Conservation (phyloP, 2,888 invertebrate genomes). For the Junonia oenone region DNA sequence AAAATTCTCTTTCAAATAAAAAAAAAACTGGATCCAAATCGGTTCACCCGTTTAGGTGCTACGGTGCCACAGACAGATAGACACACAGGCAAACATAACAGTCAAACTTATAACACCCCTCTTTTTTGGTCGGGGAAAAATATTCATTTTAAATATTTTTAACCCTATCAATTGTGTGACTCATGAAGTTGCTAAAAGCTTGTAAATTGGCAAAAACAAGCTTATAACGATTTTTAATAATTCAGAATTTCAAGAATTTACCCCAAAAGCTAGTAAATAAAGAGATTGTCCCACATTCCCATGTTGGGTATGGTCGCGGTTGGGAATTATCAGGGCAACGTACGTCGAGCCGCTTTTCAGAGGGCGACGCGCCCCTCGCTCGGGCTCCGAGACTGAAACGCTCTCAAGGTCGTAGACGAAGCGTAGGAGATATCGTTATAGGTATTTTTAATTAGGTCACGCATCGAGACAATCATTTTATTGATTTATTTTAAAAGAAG, state of each 20-base stretch:
- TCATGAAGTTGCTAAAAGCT: too few relatives aligned
- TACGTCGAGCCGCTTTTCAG: slow-evolving; percentile 1
- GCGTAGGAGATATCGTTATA: neutral
- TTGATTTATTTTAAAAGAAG: neutral
- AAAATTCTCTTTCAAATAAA: too few relatives aligned
- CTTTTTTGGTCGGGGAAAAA: too few relatives aligned
- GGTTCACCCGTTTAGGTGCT: too few relatives aligned
- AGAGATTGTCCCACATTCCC: neutral
- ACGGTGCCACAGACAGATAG: too few relatives aligned
- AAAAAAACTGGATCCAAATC: too few relatives aligned
- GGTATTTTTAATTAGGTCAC: neutral
- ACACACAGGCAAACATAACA: too few relatives aligned
- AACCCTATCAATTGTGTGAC: too few relatives aligned
- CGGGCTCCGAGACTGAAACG: slow-evolving; percentile 9
- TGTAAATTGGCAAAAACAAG: neutral
- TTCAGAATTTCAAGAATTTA: neutral
- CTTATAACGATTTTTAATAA: too few relatives aligned
- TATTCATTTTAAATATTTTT: too few relatives aligned
- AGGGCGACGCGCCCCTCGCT: slow-evolving; percentile 6
- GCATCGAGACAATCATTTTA: neutral
- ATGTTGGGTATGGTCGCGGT: slow-evolving; percentile 19
- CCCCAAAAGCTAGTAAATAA: neutral
- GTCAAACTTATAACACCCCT: too few relatives aligned
- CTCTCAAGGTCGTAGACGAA: slow-evolving; percentile 7
- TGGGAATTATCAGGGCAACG: slow-evolving; percentile 7